These are phyloP conservation scores for Ferrisia virgata DNA, from an alignment of 2,888 invertebrate genomes.

Conservation along the genomic window DNA sequence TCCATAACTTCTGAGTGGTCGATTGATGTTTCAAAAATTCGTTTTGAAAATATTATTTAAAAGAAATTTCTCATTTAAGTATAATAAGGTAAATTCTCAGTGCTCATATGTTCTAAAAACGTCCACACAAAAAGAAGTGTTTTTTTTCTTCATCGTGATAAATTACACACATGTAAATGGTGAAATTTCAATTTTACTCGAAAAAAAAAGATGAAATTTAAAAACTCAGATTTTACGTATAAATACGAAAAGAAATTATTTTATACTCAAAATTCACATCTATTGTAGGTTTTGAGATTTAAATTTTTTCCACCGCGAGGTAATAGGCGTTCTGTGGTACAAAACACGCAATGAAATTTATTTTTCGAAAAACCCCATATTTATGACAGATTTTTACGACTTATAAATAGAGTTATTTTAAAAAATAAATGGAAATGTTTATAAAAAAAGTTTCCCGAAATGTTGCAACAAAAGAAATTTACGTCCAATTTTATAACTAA, in stretches of 20 bases:
- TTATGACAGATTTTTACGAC: slow-evolving; percentile 18
- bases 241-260: not conserved
- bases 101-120: not conserved
- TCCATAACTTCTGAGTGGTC: not conserved
- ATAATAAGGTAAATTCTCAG: too few species aligned
- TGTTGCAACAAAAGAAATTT: not conserved
- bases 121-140: not conserved
- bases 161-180: not conserved
- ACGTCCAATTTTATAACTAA: not conserved
- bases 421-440: slow-evolving; percentile 1
- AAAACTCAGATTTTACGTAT: not conserved
- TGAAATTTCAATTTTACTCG: not conserved
- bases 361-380: not conserved
- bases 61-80: not conserved
- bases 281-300: not conserved
- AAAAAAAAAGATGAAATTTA: not conserved
- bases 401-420: not conserved
- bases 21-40: not conserved
- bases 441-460: not conserved
- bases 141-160: not conserved
- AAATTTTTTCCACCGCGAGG: not conserved
- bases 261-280: not conserved
- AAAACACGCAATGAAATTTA: not conserved
- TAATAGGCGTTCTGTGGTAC: not conserved
- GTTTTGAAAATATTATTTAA: not conserved